phyloP scores from a whole-genome alignment of 2,888 invertebrate genomes.

The Athalia cordata region DNA sequence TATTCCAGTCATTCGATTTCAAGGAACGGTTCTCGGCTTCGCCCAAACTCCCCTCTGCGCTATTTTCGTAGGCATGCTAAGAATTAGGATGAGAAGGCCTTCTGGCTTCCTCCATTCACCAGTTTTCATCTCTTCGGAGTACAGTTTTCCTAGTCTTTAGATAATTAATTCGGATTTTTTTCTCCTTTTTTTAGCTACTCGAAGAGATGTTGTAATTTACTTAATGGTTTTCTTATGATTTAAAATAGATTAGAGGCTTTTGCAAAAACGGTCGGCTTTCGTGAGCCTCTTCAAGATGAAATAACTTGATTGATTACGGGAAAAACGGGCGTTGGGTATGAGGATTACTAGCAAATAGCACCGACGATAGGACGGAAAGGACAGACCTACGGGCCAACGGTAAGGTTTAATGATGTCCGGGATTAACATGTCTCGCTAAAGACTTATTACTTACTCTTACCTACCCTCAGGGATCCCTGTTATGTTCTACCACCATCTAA shows the following conservation, averaged over 20 bases:
- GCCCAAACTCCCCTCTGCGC: background rate
- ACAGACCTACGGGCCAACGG: constrained; percentile 36
- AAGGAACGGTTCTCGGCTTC: background rate
- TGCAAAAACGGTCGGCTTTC: constrained; percentile 46
- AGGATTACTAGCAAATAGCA: constrained; percentile 29
- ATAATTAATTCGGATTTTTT: constrained; percentile 45
- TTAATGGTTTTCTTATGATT: constrained; percentile 55
- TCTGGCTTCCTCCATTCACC: constrained; percentile 15
- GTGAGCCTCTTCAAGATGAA: constrained; percentile 53
- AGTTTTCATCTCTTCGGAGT: background rate
- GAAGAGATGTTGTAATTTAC: constrained; percentile 51
- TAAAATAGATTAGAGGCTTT: constrained; percentile 53
- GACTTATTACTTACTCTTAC: constrained; percentile 52
- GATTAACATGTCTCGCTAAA: constrained; percentile 63
- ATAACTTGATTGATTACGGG: constrained; percentile 62
- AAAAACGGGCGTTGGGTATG: constrained; percentile 39
- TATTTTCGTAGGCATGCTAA: background rate
- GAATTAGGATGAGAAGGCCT: constrained; percentile 15
- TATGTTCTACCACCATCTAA: constrained; percentile 33
- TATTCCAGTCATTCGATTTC: background rate
- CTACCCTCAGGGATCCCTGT: background rate
- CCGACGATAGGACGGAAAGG: constrained; percentile 34
- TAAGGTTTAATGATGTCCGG: constrained; percentile 58
- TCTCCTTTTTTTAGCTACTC: background rate
- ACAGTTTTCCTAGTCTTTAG: constrained; percentile 13